A percentile compares a stretch with the other conserved stretches of the same genome.
Conservation (phyloP, 1,140 invertebrate genomes). For the Zaprionus nigranus region DNA sequence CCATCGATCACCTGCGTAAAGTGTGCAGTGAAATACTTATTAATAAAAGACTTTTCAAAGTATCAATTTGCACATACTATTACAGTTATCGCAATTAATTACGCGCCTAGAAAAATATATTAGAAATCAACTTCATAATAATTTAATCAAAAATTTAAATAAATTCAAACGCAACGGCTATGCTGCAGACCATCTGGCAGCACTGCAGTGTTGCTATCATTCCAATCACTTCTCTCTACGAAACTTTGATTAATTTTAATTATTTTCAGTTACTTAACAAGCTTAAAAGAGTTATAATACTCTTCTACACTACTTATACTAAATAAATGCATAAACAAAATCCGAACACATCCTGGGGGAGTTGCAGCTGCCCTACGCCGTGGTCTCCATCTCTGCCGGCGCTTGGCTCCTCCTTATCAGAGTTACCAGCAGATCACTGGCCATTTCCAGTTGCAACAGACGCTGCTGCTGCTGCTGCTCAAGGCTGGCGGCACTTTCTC, state of each 20-base stretch:
- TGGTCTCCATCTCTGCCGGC: not conserved
- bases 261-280: too few species aligned
- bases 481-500: not conserved
- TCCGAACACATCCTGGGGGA: not conserved
- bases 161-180: conserved; percentile 32
- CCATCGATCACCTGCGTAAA: not conserved
- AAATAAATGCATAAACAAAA: not conserved
- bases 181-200: conserved; percentile 20
- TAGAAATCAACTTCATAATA: not conserved
- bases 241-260: too few species aligned
- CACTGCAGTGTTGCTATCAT: conserved; percentile 27
- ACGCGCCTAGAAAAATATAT: too few species aligned
- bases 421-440: conserved; percentile 52
- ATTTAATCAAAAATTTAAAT: not conserved
- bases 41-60: not conserved
- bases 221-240: not conserved
- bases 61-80: not conserved
- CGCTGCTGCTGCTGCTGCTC: not conserved
- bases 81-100: not conserved
- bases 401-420: conserved; percentile 37
- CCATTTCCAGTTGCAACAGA: conserved; percentile 51
- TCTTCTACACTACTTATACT: too few species aligned
- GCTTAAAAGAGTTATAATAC: too few species aligned
- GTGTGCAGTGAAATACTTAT: not conserved
- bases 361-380: not conserved